Evolutionary conservation across 2,113 vertebrate genomes (phyloP).

Genomic region (Ptilorrhoa leucosticta): DNA sequence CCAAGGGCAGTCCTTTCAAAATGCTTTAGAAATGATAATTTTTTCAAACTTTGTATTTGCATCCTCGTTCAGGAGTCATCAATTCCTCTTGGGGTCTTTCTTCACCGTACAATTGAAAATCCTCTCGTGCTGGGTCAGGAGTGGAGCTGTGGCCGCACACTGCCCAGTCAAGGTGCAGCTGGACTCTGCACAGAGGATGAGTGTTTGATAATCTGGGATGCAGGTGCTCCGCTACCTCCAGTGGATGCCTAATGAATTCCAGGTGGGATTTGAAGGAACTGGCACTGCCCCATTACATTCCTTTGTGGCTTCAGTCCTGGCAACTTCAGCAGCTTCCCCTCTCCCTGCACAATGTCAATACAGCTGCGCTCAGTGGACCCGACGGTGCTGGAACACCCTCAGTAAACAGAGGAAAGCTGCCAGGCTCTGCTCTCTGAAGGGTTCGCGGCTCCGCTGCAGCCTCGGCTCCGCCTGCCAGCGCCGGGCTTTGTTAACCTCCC

Average conservation of each 20-base stretch:
- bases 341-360: background rate
- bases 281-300: background rate
- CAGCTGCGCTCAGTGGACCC: background rate
- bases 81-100: background rate
- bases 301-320: background rate
- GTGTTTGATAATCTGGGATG: background rate
- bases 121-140: rapidly evolving
- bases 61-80: background rate
- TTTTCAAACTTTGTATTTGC: background rate
- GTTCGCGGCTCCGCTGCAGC: background rate
- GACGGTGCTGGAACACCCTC: background rate
- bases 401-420: background rate
- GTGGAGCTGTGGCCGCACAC: rapidly evolving
- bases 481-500: background rate
- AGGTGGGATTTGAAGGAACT: slow-evolving; percentile 1
- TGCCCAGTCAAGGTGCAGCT: background rate
- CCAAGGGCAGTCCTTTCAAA: slow-evolving; percentile 35
- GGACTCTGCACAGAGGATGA: background rate
- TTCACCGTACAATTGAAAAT: background rate
- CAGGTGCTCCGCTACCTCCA: background rate
- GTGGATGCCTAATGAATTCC: background rate
- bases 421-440: background rate
- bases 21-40: background rate
- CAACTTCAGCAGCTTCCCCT: background rate
- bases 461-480: background rate